phyloP scores from a whole-genome alignment of 2,113 vertebrate species.

The Emydura subglobosa region DNA sequence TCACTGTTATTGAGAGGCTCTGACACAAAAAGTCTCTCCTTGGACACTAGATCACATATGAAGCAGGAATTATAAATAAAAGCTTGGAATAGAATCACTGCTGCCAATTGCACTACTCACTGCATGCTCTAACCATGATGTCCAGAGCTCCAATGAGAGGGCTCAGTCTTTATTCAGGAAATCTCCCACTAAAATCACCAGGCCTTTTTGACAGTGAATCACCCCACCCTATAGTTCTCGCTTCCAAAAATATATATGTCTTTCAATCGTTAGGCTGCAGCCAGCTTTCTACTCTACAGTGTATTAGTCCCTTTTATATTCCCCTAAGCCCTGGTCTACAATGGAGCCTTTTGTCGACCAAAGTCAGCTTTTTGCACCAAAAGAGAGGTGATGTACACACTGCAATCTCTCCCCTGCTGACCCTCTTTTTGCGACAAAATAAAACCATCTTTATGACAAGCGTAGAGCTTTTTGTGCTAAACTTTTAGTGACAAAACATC shows the following conservation, averaged over 20 bases:
- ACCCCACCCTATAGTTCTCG: background rate
- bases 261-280: background rate
- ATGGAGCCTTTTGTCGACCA: too few relatives aligned
- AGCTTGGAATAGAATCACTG: background rate
- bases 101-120: background rate
- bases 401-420: too few relatives aligned
- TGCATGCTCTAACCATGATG: background rate
- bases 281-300: background rate
- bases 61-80: background rate
- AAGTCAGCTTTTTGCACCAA: too few relatives aligned
- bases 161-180: background rate
- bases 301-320: background rate
- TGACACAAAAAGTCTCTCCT: background rate
- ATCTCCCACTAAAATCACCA: background rate
- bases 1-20: background rate
- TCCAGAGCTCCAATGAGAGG: background rate
- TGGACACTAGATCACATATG: background rate
- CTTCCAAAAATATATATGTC: background rate
- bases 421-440: too few relatives aligned
- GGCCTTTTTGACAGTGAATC: background rate
- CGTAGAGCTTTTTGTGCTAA: too few relatives aligned
- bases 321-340: background rate
- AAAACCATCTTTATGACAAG: too few relatives aligned
- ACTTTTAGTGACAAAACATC: too few relatives aligned
- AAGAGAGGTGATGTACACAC: too few relatives aligned